These are phyloP conservation scores for Mesembrinibis cayennensis DNA, from an alignment of 2,113 vertebrate species.

Conservation along the genomic window DNA sequence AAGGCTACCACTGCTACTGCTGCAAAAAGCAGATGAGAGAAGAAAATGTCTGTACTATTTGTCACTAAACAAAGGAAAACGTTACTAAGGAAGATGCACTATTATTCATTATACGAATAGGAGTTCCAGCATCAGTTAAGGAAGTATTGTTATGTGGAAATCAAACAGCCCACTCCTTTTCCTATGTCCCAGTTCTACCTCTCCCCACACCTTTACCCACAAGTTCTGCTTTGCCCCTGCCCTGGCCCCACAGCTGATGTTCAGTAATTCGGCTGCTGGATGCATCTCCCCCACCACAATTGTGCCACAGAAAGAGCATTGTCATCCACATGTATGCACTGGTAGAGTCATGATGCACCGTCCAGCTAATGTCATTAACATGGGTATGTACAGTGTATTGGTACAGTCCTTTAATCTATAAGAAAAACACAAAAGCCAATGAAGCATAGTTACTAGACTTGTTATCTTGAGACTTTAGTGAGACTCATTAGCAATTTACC, in stretches of 20 bases:
- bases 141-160: not conserved
- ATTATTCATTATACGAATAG: not conserved
- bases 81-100: not conserved
- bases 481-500: not conserved
- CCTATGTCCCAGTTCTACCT: not conserved
- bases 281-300: accelerated
- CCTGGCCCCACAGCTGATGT: not conserved
- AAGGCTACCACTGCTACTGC: not conserved
- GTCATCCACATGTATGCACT: not conserved
- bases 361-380: too few species aligned
- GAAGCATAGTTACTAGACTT: not conserved
- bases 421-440: not conserved
- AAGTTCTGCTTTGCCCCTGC: not conserved
- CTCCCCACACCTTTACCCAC: not conserved
- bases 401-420: not conserved
- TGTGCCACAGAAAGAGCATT: accelerated
- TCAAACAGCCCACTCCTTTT: not conserved
- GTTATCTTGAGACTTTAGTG: not conserved
- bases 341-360: too few species aligned
- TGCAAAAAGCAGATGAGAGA: not conserved
- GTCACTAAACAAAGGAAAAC: not conserved
- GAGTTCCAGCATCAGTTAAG: not conserved
- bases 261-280: accelerated
- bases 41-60: not conserved
- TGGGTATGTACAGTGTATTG: too few species aligned